A percentile compares a stretch with the other conserved stretches of the same genome.
Conservation (phyloP, 2,113 vertebrate species). For the Pedetes capensis region DNA sequence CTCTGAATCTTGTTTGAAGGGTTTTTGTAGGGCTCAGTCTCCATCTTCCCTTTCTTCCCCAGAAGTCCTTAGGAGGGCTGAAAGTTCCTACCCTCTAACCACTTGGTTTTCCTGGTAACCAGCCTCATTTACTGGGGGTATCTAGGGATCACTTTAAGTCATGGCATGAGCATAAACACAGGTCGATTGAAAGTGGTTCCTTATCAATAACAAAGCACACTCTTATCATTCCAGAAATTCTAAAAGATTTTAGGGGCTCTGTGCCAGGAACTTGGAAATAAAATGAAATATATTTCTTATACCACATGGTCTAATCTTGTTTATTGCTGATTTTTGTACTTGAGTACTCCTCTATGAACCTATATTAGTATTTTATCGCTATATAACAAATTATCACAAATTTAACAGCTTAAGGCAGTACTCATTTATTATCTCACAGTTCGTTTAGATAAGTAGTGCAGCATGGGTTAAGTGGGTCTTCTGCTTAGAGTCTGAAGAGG, state of each 20-base stretch:
- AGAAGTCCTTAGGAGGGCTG: background rate
- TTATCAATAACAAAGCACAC: background rate
- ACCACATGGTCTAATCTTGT: background rate
- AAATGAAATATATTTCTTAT: background rate
- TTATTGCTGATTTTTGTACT: background rate
- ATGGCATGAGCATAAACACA: background rate
- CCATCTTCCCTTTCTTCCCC: background rate
- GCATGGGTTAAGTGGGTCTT: background rate
- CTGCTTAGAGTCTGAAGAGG: background rate
- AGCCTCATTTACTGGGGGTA: background rate
- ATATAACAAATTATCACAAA: background rate
- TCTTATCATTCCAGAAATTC: background rate
- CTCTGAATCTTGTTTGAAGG: background rate
- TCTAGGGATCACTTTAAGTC: background rate
- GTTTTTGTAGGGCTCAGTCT: background rate
- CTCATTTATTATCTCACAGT: background rate
- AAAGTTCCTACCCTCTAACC: background rate
- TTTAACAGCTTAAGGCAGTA: background rate
- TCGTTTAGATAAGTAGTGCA: background rate
- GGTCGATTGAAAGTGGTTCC: background rate
- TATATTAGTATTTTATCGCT: background rate
- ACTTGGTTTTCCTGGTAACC: background rate
- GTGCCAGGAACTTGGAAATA: background rate
- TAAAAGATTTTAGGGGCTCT: background rate
- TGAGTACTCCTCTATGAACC: background rate